These are phyloP conservation scores for Alligator sinensis DNA, from an alignment of 2,113 vertebrate genomes.

Conservation along the genomic window DNA sequence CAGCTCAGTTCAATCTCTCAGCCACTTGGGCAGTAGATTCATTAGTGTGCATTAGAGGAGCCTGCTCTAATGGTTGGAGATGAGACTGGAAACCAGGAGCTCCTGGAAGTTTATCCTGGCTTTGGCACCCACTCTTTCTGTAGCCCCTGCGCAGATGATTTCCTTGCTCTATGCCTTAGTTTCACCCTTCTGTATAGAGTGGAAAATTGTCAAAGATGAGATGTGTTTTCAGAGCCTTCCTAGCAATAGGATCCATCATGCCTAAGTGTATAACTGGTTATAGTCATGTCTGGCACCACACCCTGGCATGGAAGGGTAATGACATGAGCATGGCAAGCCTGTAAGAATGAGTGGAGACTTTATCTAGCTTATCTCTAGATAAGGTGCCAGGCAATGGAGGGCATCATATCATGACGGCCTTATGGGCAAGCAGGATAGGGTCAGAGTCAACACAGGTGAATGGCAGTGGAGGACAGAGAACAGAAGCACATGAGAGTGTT, in stretches of 20 bases:
- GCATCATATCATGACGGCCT: not conserved
- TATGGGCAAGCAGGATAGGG: not conserved
- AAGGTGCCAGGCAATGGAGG: not conserved
- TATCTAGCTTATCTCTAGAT: accelerated
- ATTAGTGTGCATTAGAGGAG: conserved; percentile 25
- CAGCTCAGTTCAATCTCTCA: not conserved
- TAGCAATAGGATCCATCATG: not conserved
- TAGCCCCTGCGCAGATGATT: not conserved
- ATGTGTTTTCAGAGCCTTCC: not conserved
- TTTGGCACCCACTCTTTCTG: not conserved
- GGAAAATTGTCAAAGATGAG: not conserved
- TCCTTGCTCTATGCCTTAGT: not conserved
- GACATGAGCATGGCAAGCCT: not conserved
- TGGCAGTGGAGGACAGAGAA: not conserved
- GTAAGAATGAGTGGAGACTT: not conserved
- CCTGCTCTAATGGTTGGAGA: not conserved
- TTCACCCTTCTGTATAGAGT: not conserved
- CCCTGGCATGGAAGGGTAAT: too few relatives aligned
- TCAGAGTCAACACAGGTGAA: not conserved
- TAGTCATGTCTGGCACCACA: not conserved
- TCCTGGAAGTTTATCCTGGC: accelerated
- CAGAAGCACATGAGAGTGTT: not conserved
- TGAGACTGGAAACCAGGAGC: not conserved
- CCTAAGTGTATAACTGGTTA: too few relatives aligned
- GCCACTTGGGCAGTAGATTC: not conserved